phyloP scores from a whole-genome alignment of 2,888 invertebrate species.

The Cataglyphis livida region DNA sequence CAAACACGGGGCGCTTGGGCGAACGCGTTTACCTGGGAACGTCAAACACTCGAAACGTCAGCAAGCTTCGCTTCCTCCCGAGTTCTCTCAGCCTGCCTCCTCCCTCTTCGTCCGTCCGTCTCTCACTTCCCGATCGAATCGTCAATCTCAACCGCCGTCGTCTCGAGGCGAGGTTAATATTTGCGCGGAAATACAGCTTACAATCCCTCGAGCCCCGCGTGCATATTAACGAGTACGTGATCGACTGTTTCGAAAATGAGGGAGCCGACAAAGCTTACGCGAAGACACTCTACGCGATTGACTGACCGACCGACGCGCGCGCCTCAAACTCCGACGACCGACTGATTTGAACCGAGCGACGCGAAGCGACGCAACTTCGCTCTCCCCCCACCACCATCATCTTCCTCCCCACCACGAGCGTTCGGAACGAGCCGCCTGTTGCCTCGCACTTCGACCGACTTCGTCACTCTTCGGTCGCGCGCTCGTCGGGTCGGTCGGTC shows the following conservation, averaged over 20 bases:
- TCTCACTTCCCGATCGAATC: background rate
- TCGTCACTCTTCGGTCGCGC: slow-evolving; percentile 58
- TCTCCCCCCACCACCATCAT: slow-evolving; percentile 35
- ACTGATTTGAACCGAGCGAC: slow-evolving; percentile 69
- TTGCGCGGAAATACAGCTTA: slow-evolving; percentile 11
- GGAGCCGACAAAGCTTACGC: background rate
- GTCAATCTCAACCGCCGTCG: background rate
- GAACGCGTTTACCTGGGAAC: slow-evolving; percentile 67
- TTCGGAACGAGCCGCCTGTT: slow-evolving; percentile 78
- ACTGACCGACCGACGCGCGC: slow-evolving; percentile 29
- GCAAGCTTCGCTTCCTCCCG: slow-evolving; percentile 23
- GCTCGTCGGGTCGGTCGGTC: slow-evolving; percentile 25
- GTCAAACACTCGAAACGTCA: slow-evolving; percentile 61
- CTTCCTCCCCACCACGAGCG: background rate
- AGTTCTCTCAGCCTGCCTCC: background rate
- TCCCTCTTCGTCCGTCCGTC: background rate
- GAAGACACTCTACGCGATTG: background rate
- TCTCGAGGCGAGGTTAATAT: slow-evolving; percentile 24
- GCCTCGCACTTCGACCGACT: slow-evolving; percentile 73
- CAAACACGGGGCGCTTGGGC: slow-evolving; percentile 70
- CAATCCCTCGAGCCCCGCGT: slow-evolving; percentile 21
- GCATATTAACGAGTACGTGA: background rate
- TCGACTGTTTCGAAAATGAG: background rate
- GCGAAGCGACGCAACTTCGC: slow-evolving; percentile 38
- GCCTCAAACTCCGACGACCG: slow-evolving; percentile 74